Evolutionary conservation across 2,888 invertebrate genomes (phyloP).

Genomic region (Drosophila vallismaia): DNA sequence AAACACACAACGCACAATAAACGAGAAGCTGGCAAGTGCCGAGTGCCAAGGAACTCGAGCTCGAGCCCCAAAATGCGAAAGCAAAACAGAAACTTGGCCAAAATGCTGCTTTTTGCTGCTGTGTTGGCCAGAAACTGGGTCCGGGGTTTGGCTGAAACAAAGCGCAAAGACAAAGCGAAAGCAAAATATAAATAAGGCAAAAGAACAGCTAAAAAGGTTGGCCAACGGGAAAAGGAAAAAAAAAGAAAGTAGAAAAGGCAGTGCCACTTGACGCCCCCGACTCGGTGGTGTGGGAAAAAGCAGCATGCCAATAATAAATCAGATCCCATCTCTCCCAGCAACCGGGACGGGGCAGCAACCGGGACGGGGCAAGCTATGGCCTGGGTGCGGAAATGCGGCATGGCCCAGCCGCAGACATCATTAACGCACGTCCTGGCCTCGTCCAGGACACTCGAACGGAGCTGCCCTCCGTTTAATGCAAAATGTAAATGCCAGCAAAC

Average conservation of each 20-base stretch:
- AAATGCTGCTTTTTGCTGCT: conserved; percentile 20
- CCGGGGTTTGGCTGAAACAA: conserved; percentile 24
- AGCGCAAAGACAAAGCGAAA: conserved; percentile 54
- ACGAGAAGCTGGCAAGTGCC: conserved; percentile 27
- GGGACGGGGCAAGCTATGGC: background rate
- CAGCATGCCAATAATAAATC: conserved; percentile 58
- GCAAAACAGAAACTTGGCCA: conserved; percentile 35
- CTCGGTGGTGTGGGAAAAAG: conserved; percentile 34
- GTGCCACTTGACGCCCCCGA: conserved; percentile 44
- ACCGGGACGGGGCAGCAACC: background rate
- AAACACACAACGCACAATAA: conserved; percentile 28
- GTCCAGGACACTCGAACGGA: conserved; percentile 4
- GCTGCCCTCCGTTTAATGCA: conserved; percentile 21
- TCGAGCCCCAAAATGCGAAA: conserved; percentile 41
- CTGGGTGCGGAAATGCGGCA: conserved; percentile 16
- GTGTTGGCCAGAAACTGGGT: background rate
- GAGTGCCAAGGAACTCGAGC: too few relatives aligned
- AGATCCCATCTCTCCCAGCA: conserved; percentile 29
- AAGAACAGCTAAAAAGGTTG: conserved; percentile 38
- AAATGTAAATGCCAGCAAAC: conserved; percentile 35
- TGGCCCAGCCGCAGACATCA: conserved; percentile 40
- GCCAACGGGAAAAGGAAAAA: conserved; percentile 31
- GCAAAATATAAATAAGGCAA: conserved; percentile 50
- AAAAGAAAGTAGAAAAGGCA: conserved; percentile 49
- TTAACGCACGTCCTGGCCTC: conserved; percentile 38